Evolutionary conservation across 1,140 invertebrate species (phyloP).

Genomic region (Dendroctonus ponderosae): DNA sequence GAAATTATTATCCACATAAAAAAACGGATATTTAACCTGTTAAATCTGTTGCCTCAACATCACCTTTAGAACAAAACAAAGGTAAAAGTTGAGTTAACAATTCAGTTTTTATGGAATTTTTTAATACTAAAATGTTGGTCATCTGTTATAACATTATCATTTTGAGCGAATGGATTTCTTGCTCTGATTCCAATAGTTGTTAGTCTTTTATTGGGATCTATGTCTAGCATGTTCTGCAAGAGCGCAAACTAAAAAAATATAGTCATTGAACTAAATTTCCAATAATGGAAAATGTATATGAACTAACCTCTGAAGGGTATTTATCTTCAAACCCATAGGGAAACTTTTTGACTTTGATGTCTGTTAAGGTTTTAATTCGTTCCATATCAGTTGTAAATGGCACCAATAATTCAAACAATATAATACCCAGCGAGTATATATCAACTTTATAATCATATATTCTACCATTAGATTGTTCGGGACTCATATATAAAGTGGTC

Average conservation of each 20-base stretch:
- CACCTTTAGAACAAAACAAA: background rate
- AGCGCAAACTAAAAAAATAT: constrained; percentile 63
- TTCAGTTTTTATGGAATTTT: constrained; percentile 21
- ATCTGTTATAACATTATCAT: constrained; percentile 12
- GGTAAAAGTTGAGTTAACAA: constrained; percentile 4
- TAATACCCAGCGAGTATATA: constrained; percentile 92
- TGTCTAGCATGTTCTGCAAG: constrained; percentile 73
- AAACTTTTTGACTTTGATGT: constrained; percentile 66
- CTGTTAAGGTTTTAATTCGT: constrained; percentile 63
- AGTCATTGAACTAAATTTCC: background rate
- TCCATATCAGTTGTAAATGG: constrained; percentile 92
- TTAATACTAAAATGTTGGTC: constrained; percentile 30
- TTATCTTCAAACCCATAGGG: constrained; percentile 65
- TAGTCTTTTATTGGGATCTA: constrained; percentile 70
- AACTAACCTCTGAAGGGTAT: constrained; percentile 68
- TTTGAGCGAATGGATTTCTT: constrained; percentile 49
- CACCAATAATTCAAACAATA: constrained; percentile 88
- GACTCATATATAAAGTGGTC: constrained; percentile 96
- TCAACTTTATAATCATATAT: constrained; percentile 93
- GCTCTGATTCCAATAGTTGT: constrained; percentile 70
- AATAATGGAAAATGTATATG: background rate
- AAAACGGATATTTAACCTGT: too few relatives aligned
- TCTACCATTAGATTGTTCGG: constrained; percentile 80
- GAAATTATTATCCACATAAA: too few relatives aligned
- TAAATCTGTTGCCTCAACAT: too few relatives aligned